phyloP scores from a whole-genome alignment of 2,113 vertebrate species.

The Camelus bactrianus region DNA sequence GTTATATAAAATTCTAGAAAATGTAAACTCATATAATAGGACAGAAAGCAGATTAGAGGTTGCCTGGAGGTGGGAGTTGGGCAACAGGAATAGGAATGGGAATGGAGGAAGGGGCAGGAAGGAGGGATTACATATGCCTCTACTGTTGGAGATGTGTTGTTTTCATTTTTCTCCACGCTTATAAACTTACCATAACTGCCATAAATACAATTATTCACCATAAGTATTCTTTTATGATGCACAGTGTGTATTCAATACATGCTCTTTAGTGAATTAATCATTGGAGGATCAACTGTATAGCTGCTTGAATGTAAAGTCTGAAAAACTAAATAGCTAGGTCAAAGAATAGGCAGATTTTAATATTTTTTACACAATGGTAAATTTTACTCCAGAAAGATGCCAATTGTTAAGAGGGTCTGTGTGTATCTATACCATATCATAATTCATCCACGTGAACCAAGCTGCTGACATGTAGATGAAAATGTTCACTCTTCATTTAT shows the following conservation, averaged over 20 bases:
- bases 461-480: neutral
- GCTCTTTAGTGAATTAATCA: neutral
- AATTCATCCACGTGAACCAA: neutral
- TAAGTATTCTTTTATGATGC: neutral
- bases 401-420: neutral
- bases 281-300: neutral
- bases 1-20: neutral
- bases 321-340: neutral
- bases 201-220: neutral
- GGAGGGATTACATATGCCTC: neutral
- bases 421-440: neutral
- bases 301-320: neutral
- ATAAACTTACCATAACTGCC: neutral
- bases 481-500: neutral
- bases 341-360: constrained; percentile 21
- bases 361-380: neutral
- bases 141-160: neutral
- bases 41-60: neutral
- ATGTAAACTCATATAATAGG: neutral
- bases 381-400: neutral
- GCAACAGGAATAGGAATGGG: neutral
- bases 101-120: neutral
- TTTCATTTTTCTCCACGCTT: neutral
- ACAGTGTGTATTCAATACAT: neutral
- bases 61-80: too few species aligned